Base-by-base conservation (phyloP, 2,113 vertebrate species). In the Ptilonorhynchus violaceus region DNA sequence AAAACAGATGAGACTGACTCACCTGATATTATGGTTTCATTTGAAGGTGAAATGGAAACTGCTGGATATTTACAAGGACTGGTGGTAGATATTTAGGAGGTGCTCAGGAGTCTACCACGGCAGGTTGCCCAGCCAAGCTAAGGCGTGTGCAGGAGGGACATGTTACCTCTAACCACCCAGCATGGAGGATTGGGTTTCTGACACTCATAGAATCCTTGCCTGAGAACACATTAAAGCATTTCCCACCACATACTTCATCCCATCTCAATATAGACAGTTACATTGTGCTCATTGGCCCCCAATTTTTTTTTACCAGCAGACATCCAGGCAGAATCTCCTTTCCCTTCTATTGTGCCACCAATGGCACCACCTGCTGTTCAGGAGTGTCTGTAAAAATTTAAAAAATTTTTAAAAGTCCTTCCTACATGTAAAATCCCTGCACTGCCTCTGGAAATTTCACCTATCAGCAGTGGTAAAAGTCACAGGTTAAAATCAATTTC, bases 281-380 rank as follows among this genome's bases (percentile, higher is more conserved):
- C 2, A 0, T 4, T 35, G 27, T 59, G 19, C 15, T 59, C 1
- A 0, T 8, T 35, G 11, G 1, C 8, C 6, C 4, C 11, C 3
- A 25, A 47, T 64, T 58, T 46, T 42, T 44, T 19, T 20, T 9
- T 5, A 16, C 41, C 21, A 9, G 27, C 42, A 49, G 14, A 56
- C 22, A 11, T 10, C 37, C 41, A 22, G 30, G 16, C 15, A 74
- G 5, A 31, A 39, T 20, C 10, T 72, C 20, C 18, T 8, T 62
- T 52, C 10, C 19, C 6, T 55, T 67, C 44, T 24, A 4, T 16
- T 41, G 8, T 23, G 12, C 17, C 52, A 66, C 23, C 15, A 50
- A 46, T 11, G 25, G 44, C 41, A 58, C 17, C 13, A 20, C 31
- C 33, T 47, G 10, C 64, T 24, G 1, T 31, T 41, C 33, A 77